These are phyloP conservation scores for Heliocidaris erythrogramma DNA, from an alignment of 35 echinoderm and acorn worm genomes.

Conservation along the genomic window DNA sequence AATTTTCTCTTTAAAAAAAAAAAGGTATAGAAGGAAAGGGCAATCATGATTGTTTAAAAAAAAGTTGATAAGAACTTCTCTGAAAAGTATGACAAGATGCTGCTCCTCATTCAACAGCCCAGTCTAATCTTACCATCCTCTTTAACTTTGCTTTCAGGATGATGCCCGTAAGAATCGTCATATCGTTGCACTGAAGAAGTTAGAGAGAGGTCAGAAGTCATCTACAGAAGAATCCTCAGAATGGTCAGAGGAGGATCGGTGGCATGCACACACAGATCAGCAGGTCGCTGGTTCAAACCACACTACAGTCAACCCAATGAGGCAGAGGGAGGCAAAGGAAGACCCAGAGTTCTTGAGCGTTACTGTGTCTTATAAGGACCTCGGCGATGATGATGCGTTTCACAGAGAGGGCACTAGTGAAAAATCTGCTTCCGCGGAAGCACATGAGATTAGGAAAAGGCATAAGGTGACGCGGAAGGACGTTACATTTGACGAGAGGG, in stretches of 20 bases:
- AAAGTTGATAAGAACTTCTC: no score
- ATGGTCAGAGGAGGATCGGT: conserved; percentile 15
- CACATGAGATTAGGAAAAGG: background rate
- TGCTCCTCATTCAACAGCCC: no score
- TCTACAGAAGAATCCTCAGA: conserved; percentile 38
- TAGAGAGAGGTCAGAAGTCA: conserved; percentile 38
- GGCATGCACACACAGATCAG: background rate
- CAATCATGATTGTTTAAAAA: no score
- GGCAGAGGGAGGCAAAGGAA: background rate
- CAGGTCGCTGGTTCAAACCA: conserved; percentile 39
- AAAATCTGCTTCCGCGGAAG: background rate
- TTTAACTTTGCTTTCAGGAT: background rate
- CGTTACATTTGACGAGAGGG: conserved; percentile 10
- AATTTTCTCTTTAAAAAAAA: no score
- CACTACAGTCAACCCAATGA: background rate
- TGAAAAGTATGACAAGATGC: no score
- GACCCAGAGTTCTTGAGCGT: conserved; percentile 37
- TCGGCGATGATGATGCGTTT: background rate
- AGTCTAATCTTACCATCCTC: background rate
- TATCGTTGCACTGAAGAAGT: conserved; percentile 5
- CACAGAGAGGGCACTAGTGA: background rate
- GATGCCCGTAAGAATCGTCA: conserved; percentile 32
- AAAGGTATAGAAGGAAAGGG: no score
- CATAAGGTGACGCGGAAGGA: conserved; percentile 17
- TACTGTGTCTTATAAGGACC: background rate